Percentiles rank a stretch among this genome's conserved stretches.
Conservation (phyloP, 2,113 vertebrate genomes). For the Ceratotherium simum region DNA sequence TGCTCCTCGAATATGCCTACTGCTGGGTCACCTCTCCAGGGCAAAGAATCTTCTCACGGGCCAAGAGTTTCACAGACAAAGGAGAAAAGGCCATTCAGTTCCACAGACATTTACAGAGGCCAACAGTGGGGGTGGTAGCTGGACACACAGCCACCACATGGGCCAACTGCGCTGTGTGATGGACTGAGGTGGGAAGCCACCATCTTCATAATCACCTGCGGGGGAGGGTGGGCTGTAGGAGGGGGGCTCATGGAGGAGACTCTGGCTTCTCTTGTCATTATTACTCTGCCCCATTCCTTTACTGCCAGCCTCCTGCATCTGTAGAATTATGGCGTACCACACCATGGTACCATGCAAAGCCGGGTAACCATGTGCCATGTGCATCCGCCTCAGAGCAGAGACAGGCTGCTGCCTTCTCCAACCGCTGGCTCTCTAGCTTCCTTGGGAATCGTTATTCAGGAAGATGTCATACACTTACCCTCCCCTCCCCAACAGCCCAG, state of each 20-base stretch:
- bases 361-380: too few relatives aligned
- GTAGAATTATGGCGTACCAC: background rate
- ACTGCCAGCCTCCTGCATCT: background rate
- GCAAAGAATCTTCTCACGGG: slow-evolving; percentile 10
- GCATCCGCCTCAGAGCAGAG: background rate
- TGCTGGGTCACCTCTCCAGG: background rate
- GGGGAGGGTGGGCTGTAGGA: fast-evolving
- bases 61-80: slow-evolving; percentile 49
- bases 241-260: background rate
- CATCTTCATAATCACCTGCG: background rate
- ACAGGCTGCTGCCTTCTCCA: background rate
- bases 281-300: background rate
- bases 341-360: background rate
- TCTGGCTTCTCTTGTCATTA: background rate
- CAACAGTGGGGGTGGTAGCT: background rate
- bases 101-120: slow-evolving; percentile 9
- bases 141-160: background rate
- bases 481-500: background rate
- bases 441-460: background rate
- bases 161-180: fast-evolving
- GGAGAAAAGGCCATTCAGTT: background rate
- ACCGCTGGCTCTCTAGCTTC: background rate
- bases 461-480: background rate
- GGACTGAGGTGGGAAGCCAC: background rate
- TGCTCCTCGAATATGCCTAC: background rate